Percentiles rank a stretch among this genome's conserved stretches.
These are phyloP conservation scores for Phaethornis superciliosus DNA, from an alignment of 2,113 vertebrate genomes.

Conservation along the genomic window DNA sequence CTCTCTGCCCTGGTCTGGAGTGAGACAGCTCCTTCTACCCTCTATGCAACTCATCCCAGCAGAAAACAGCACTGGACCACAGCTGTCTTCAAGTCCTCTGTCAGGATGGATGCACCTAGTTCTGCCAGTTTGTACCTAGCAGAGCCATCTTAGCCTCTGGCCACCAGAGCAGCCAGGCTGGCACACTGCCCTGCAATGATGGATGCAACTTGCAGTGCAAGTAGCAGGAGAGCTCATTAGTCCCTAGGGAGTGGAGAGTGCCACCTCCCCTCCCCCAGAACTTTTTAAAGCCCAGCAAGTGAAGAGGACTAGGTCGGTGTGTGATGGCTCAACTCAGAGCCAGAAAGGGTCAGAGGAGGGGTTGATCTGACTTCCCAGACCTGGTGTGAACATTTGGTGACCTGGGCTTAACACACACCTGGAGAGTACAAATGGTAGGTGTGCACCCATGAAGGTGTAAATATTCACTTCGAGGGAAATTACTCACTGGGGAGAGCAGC, in stretches of 20 bases:
- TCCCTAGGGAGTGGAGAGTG: rapidly evolving
- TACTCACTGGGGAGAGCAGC: not conserved
- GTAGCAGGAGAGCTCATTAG: not conserved
- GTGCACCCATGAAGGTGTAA: not conserved
- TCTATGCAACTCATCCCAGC: not conserved
- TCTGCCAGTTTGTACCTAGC: not conserved
- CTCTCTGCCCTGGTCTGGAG: not conserved
- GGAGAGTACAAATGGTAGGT: not conserved
- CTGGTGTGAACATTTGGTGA: not conserved
- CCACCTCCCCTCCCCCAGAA: not conserved
- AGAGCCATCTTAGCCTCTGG: not conserved
- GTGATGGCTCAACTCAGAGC: not conserved
- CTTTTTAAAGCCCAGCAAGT: not conserved
- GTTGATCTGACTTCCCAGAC: not conserved
- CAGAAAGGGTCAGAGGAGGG: not conserved
- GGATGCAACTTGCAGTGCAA: not conserved
- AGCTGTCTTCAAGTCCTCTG: not conserved
- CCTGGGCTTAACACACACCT: not conserved
- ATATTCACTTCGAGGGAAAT: not conserved
- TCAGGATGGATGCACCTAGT: not conserved
- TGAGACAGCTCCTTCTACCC: not conserved
- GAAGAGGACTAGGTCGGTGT: not conserved
- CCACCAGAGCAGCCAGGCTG: not conserved
- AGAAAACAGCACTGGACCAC: not conserved
- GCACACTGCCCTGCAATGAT: rapidly evolving